These are phyloP conservation scores for Pararge aegeria DNA, from an alignment of 1,140 invertebrate genomes.

Conservation along the genomic window DNA sequence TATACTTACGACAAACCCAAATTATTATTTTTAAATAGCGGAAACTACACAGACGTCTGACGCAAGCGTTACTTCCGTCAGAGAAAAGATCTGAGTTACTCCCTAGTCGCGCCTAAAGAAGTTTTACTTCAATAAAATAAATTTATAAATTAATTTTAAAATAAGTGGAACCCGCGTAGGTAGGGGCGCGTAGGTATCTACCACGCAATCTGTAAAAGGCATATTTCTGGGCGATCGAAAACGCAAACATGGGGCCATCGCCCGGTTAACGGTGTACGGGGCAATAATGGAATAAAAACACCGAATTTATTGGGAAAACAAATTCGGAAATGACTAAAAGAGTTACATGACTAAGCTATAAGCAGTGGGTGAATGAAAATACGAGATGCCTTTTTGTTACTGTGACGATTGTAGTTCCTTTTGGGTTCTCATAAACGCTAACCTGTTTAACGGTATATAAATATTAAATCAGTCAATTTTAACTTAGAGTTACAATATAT, in stretches of 20 bases:
- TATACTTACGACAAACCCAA: no score
- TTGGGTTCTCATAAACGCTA: background rate
- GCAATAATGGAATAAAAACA: slow-evolving; percentile 19
- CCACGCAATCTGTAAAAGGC: slow-evolving; percentile 24
- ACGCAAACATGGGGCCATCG: slow-evolving; percentile 8
- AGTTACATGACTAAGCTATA: background rate
- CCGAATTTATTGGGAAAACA: slow-evolving; percentile 20
- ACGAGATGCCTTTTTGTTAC: background rate
- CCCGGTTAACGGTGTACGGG: slow-evolving; percentile 19
- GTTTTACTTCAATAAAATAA: no score
- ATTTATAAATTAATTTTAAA: background rate
- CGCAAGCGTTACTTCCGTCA: no score
- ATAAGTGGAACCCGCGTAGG: slow-evolving; percentile 9
- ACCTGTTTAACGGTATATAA: no score
- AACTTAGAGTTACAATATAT: no score
- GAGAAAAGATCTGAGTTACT: no score
- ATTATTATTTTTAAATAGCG: no score
- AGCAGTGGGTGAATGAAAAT: background rate
- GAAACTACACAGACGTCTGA: no score
- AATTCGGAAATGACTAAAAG: slow-evolving; percentile 10
- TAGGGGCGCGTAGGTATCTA: background rate
- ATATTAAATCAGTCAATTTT: no score
- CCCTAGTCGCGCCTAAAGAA: no score
- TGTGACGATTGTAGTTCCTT: no score
- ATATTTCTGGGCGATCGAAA: slow-evolving; percentile 19